Base-by-base conservation (phyloP, 2,797 vertebrate species). In the Aldrovandia affinis region DNA sequence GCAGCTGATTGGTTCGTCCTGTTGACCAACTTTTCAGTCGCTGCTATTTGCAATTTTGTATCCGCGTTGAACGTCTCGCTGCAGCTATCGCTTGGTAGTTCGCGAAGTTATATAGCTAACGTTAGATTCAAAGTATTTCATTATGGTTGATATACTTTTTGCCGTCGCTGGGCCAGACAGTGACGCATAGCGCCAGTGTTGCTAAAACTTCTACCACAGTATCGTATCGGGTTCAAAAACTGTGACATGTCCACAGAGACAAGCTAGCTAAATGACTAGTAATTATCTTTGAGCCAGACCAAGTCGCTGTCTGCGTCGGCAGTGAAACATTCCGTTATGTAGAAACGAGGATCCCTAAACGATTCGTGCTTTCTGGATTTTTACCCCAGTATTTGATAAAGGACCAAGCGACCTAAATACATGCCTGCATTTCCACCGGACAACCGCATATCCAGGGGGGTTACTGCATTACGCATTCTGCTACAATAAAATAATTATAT, bases 101-200 rank as follows among this genome's bases (percentile, higher is more conserved):
- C n/a, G n/a, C 22, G 8, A 9, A 9, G 22, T 3, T 65, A 65
- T 30, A 25, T 25, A 33, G n/a, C 63, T 65, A 65, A 65, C 28
- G 22, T 73, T 42, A 5, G 42, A 2, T n/a, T 77, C 25, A 63
- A 47, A 47, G 8, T 77, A 47, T 77, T 77, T 47, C 8, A 25
- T 25, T 47, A 15, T 1, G 9, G 68, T 30, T 77, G 39, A 44
- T 4, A 75, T 36, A 47, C 42, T 77, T 75, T 20, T 36, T 57
- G 42, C 22, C 52, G 12, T 50, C 9, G 83, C 42, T 50, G 36
- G 18, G 33, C 15, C 30, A 70, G 44, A 81, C 55, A 55, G 78
- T 84, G 83, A 81, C 83, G 83, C 83, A 85, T 85, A 77, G 83
- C 83, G 36, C 84, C 15, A 61, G 36, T 81, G 80, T 36, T 81